Conservation (phyloP, 1,140 invertebrate genomes). For the Brachionus angularis region DNA sequence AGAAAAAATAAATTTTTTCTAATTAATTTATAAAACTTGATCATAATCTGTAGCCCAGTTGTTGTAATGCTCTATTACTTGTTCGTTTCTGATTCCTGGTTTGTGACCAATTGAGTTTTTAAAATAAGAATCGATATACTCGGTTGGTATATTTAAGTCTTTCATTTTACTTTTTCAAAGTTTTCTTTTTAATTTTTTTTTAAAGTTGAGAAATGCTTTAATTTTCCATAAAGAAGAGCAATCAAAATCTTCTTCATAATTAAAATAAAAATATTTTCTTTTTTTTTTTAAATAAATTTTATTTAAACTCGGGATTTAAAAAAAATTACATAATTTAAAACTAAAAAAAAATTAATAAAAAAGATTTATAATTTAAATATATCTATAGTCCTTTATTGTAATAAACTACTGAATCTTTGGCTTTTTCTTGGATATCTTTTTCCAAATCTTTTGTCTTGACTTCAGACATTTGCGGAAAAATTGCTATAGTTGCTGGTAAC, state of each 20-base stretch:
- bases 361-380: too few relatives aligned
- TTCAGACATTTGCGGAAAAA: conserved; percentile 57
- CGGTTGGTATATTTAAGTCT: too few relatives aligned
- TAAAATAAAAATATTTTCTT: too few relatives aligned
- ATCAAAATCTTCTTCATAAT: too few relatives aligned
- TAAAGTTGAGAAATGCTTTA: too few relatives aligned
- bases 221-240: too few relatives aligned
- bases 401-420: conserved; percentile 47
- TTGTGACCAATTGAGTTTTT: background rate
- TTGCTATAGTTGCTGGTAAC: conserved; percentile 56
- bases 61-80: conserved; percentile 32
- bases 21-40: background rate
- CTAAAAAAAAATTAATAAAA: too few relatives aligned
- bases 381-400: conserved; percentile 57
- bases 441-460: conserved; percentile 52
- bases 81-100: conserved; percentile 13
- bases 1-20: background rate
- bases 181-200: too few relatives aligned
- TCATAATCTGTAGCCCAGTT: conserved; percentile 32
- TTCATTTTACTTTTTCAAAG: too few relatives aligned
- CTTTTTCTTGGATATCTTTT: conserved; percentile 51
- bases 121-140: background rate
- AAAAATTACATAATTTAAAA: too few relatives aligned
- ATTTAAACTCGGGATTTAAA: too few relatives aligned
- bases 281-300: too few relatives aligned